Evolutionary conservation across 2,888 invertebrate species (phyloP), one percentile per base, ranked within the genome.

Genomic region (Heteromurus nitidus): DNA sequence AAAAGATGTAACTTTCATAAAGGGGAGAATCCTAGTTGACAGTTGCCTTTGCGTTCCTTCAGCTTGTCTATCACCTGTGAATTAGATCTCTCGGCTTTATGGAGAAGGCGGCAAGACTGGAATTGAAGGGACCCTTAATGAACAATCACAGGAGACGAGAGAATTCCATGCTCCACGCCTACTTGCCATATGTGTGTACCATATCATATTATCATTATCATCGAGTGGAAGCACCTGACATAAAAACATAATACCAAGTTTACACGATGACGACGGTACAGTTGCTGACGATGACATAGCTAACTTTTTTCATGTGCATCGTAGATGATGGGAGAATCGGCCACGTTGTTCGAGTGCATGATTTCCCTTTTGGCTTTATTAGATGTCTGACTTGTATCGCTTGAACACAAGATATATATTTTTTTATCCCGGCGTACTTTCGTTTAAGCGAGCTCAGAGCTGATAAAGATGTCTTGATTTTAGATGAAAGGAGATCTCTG

Each of bases 51-150:
- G 30, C 58, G 60, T 22, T 16, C 60, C 47, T n/a, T n/a, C n/a
- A n/a, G n/a, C n/a, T n/a, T 74, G 30, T 26, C 50, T 28, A 68
- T 31, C 67, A 67, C 47, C 67, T 60, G 44, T 58, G 68, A 68
- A 67, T 76, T 76, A 58, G 68, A 76, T 76, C n/a, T n/a, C n/a
- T 47, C 60, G 58, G 58, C 22, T 58, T n/a, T n/a, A 13, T 36
- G 67, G 74, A 53, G 65, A 64, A 42, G 18, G 58, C 62, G 31
- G 60, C 44, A 64, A 64, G 31, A 24, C 64, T 65, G 28, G 24
- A 62, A 24, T 62, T 69, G 77, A 77, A 77, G 64, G 70, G 77
- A 16, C 30, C 64, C 77, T 69, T 77, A 77, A 77, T 77, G 77
- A 77, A 69, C 65, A 58, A 31, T 55, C 55, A 26, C 26, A 26